A percentile compares a stretch with the other conserved stretches of the same genome.
These are phyloP conservation scores for Microchrysa polita DNA, from an alignment of 2,888 invertebrate genomes.

Conservation along the genomic window DNA sequence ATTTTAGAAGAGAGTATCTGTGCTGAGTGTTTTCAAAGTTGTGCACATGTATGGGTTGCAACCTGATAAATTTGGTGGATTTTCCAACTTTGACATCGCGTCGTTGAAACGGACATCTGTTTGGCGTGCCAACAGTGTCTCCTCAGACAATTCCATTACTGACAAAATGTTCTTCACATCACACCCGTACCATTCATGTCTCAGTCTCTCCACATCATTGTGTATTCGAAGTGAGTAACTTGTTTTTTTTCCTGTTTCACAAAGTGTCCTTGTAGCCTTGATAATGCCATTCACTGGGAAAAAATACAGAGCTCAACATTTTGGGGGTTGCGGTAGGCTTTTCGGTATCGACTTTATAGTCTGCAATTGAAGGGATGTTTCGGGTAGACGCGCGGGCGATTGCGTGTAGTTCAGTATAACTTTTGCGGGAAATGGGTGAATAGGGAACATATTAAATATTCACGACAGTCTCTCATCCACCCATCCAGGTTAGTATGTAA, in stretches of 20 bases:
- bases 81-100: constrained; percentile 13
- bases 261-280: constrained; percentile 29
- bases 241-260: constrained; percentile 1
- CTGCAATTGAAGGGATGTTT: background rate
- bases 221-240: background rate
- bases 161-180: background rate
- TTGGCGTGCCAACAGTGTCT: constrained; percentile 6
- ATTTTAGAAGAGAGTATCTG: no score
- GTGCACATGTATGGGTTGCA: constrained; percentile 1
- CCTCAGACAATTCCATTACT: constrained; percentile 30
- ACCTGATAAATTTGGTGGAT: constrained; percentile 24
- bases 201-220: background rate
- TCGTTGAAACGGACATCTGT: constrained; percentile 24
- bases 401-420: background rate
- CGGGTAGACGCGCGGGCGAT: background rate
- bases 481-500: background rate
- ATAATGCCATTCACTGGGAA: background rate
- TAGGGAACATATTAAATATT: constrained; percentile 25
- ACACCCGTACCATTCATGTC: background rate
- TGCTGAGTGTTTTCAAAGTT: background rate
- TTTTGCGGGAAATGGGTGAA: constrained; percentile 16
- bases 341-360: constrained; percentile 10
- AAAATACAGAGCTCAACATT: constrained; percentile 35
- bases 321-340: constrained; percentile 46
- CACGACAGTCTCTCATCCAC: background rate